Base-by-base conservation (phyloP, 2,888 invertebrate genomes). In the Scaptomyza tumidula region DNA sequence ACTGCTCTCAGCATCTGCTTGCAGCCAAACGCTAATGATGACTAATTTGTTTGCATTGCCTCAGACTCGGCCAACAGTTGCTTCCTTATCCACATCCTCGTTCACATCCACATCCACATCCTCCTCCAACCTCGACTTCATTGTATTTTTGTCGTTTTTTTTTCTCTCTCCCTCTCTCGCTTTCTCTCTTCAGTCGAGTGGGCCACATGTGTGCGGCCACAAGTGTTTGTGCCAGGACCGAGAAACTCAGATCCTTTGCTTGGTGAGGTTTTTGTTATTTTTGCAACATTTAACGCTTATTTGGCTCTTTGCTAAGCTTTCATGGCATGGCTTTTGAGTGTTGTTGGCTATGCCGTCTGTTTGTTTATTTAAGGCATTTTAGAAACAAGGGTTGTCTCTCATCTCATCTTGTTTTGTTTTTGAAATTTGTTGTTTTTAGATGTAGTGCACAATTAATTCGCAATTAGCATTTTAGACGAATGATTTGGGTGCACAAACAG, bases 1-100 rank as follows among this genome's bases (percentile, higher is more conserved):
- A 39, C 29, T 29, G 0, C 9, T 24, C 1, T 41, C 60, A 41
- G 46, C 48, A 60, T 55, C 55, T 72, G 64, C 79, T 71, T 73
- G 77, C 74, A 77, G 78, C 65, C 75, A 79, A 88, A 89, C 87
- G 90, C 90, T 90, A 90, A 90, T 90, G 90, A 90, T 90, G 90
- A 89, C 90, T 90, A 90, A 90, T 90, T 90, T 90, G 89, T 90
- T 90, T 86, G 86, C 78, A 75, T 83, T 88, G 60, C 78, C 78
- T 46, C 46, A 24, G 69, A 69, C 68, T 70, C 59, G 63, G 59
- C 59, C 67, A 59, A 59, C 58, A 68, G 50, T 41, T 24, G 13
- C 52, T 45, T 53, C 62, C 63, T 71, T 68, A 65, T 56, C 46
- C 49, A n/a, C 19, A 19, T 49, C 9, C 33, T 1, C 29, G 29